Base-by-base conservation (phyloP, 2,888 invertebrate genomes). In the Gymnocheta viridis region DNA sequence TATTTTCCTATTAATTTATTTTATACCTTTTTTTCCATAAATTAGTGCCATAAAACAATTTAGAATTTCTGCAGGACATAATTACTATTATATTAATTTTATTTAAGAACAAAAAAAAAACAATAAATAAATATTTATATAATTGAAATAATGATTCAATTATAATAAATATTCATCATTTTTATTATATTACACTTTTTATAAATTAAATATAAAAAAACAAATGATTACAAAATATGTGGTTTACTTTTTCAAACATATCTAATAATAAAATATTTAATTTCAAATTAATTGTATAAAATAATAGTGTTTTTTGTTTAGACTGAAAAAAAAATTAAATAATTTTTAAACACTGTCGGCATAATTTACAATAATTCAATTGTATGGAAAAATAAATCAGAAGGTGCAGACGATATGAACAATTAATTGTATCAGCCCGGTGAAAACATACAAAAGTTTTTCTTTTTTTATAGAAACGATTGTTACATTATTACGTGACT, bases 71-170 rank as follows among this genome's bases (percentile, higher is more conserved):
- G 7, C 17, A 19, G 19, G 17, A 17, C n/a, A 51, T 4, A 27
- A n/a, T 12, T 14, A 24, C 12, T 22, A 14, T 14, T 27, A 24
- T 14, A 0, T 12, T 4, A 19, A n/a, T n/a, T n/a, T 17, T 9
- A 38, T 38, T 12, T 38, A 12, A 38, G 10, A 1, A 2, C 9
- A 5, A 51, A 51, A 22, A 27, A 51, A 14, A 14, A 27, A 7
- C 24, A 14, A 5, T 51, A n/a, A 24, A 54, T 29, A 29, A 54
- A 29, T 27, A 54, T 54, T 54, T n/a, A 24, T 54, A 29, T 54
- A 29, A 54, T 54, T 54, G n/a, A 54, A 54, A 54, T 54, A 54
- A 54, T 54, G 27, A 54, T n/a, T 29, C 29, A 54, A 54, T 54
- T 54, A 54, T 29, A 24, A 22, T 5, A 24, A 47, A 12, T 4